These are phyloP conservation scores for Tragelaphus buxtoni DNA, from an alignment of 2,113 vertebrate species.

Conservation along the genomic window DNA sequence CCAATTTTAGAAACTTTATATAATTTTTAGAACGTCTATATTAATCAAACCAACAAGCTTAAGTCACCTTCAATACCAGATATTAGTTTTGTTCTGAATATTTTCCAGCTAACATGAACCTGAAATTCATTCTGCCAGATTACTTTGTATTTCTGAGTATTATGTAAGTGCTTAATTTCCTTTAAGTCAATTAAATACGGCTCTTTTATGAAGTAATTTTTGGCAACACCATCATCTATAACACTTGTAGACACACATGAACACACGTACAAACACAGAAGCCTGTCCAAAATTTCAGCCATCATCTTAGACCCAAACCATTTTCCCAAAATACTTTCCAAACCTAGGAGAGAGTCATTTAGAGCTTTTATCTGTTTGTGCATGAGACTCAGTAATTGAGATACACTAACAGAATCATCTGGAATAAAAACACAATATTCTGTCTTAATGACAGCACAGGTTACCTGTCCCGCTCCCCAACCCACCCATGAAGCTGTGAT, in stretches of 20 bases:
- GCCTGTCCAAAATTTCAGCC: neutral
- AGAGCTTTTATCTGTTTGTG: neutral
- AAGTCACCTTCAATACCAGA: neutral
- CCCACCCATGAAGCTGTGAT: neutral
- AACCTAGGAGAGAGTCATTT: neutral
- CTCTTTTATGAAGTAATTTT: neutral
- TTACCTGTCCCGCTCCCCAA: fast-evolving
- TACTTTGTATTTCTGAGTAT: neutral
- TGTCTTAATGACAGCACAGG: neutral
- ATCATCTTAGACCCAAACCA: neutral
- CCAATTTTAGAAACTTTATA: neutral
- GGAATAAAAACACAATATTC: neutral
- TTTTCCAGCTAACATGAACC: neutral
- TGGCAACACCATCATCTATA: neutral
- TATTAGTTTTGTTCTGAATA: neutral
- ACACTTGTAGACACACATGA: neutral
- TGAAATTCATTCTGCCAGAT: neutral
- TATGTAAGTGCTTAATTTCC: neutral
- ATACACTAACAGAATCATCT: neutral
- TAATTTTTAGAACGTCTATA: neutral
- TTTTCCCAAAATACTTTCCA: neutral
- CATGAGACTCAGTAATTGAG: neutral
- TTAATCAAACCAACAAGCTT: neutral
- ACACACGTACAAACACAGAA: neutral
- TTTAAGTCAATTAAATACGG: neutral